These are phyloP conservation scores for Periophthalmus magnuspinnatus DNA, from an alignment of 2,797 vertebrate species.

Conservation along the genomic window DNA sequence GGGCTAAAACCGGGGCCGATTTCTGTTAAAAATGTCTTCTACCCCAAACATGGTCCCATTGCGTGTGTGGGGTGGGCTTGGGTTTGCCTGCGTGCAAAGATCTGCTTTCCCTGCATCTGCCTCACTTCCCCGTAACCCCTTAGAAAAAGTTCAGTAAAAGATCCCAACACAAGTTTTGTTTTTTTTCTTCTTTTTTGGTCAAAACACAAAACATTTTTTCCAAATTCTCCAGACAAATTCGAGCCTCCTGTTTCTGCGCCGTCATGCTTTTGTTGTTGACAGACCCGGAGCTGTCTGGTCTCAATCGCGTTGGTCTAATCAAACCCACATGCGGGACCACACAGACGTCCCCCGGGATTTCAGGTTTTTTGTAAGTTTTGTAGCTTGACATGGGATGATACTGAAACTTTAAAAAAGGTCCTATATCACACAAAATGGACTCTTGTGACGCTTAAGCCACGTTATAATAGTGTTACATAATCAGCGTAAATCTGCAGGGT, in stretches of 20 bases:
- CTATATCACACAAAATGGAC: too few species aligned
- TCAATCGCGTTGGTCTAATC: slow-evolving; percentile 67
- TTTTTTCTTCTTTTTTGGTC: slow-evolving; percentile 29
- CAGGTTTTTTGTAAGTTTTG: slow-evolving; percentile 10
- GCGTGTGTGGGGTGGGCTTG: slow-evolving; percentile 33
- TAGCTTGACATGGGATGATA: too few species aligned
- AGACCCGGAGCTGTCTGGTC: slow-evolving; percentile 48
- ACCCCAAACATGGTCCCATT: slow-evolving; percentile 27
- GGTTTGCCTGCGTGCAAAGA: slow-evolving; percentile 69
- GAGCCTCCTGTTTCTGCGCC: slow-evolving; percentile 61
- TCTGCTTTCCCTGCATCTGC: slow-evolving; percentile 34
- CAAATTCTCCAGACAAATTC: slow-evolving; percentile 52
- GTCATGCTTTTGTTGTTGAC: slow-evolving; percentile 56
- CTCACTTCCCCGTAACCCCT: slow-evolving; percentile 55
- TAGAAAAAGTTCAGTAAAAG: slow-evolving; percentile 52
- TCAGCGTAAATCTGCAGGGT: too few species aligned
- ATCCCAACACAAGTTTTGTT: slow-evolving; percentile 29
- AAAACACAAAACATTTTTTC: slow-evolving; percentile 45
- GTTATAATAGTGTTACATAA: too few species aligned
- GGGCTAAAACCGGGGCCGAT: slow-evolving; percentile 8
- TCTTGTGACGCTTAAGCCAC: too few species aligned
- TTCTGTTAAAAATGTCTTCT: slow-evolving; percentile 48
- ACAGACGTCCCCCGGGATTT: slow-evolving; percentile 56
- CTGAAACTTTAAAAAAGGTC: too few species aligned
- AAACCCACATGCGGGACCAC: slow-evolving; percentile 66